Evolutionary conservation across 1,140 invertebrate genomes (phyloP).

Genomic region (Neoseiulus cucumeris): DNA sequence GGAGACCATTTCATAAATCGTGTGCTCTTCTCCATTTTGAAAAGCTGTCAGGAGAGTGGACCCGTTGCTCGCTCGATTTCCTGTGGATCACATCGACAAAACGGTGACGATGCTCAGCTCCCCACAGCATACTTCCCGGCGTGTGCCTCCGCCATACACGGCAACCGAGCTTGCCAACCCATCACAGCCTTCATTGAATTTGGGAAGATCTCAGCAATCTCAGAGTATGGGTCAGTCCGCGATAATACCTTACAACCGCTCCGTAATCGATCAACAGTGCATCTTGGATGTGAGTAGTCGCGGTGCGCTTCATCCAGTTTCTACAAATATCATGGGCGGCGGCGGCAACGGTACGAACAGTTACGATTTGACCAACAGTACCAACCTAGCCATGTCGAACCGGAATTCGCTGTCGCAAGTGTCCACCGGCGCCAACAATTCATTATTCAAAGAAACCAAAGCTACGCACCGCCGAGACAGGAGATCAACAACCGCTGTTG

Average conservation of each 20-base stretch:
- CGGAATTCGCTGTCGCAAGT: background rate
- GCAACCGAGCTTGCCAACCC: background rate
- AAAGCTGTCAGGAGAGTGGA: too few relatives aligned
- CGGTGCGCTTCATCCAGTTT: background rate
- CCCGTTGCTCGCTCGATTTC: too few relatives aligned
- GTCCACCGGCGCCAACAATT: background rate
- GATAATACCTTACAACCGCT: background rate
- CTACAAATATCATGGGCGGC: background rate
- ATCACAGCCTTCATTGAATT: background rate
- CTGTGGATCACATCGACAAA: too few relatives aligned
- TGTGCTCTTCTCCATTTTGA: too few relatives aligned
- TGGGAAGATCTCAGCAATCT: background rate
- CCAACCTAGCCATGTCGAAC: background rate
- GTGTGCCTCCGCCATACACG: background rate
- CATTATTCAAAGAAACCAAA: slow-evolving; percentile 15
- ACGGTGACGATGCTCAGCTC: background rate
- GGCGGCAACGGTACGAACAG: background rate
- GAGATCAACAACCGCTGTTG: background rate
- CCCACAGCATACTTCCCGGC: background rate
- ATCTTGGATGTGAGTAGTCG: background rate
- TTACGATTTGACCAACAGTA: background rate
- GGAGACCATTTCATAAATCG: too few relatives aligned
- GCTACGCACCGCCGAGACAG: slow-evolving; percentile 14
- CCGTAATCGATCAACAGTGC: background rate
- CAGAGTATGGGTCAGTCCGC: background rate